Base-by-base conservation (phyloP, 2,113 vertebrate species). In the Corythoichthys haematopterus region DNA sequence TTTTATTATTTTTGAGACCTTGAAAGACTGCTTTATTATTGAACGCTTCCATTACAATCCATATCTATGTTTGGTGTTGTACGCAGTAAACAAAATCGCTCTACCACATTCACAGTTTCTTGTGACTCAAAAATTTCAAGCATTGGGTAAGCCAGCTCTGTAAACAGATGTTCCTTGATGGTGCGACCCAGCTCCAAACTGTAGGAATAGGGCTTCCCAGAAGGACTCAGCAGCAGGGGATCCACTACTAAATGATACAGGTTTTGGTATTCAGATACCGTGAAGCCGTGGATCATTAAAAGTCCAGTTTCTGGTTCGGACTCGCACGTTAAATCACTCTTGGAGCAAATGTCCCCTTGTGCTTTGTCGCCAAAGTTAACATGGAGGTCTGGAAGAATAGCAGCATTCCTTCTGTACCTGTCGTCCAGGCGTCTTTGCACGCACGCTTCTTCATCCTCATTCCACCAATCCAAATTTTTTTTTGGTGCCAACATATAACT, bases 101-200 rank as follows among this genome's bases (percentile, higher is more conserved):
- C 87, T 5, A 28, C 45, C 64, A 90, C 78, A 40, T 84, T 73
- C 72, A 88, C n/a, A 58, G 68, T 78, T 68, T 77, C 78, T 4
- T 77, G 52, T 10, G 75, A 61, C 62, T 84, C 78, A 53, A 70
- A 71, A 14, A 76, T 69, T n/a, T 86, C 74, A 74, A 89, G 61
- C 0, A 48, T 78, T 0, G 87, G 87, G 48, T 88, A 82, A 57
- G 80, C 76, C 57, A 92, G 72, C 70, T 85, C 87, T 64, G 76
- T 57, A 74, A 91, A 88, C 59, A 92, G 88, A 68, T 69, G 84
- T 35, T 88, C 87, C 64, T 92, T 92, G 66, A 91, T 85, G 63
- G 65, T 66, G 12, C 84, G 81, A 10, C 90, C 91, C 71, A 90
- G 77, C 77, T 89, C 68, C 84, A 88, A 37, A 50, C 81, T 89